These are phyloP conservation scores for Hipposideros armiger DNA, from an alignment of 2,113 vertebrate genomes.

Conservation along the genomic window DNA sequence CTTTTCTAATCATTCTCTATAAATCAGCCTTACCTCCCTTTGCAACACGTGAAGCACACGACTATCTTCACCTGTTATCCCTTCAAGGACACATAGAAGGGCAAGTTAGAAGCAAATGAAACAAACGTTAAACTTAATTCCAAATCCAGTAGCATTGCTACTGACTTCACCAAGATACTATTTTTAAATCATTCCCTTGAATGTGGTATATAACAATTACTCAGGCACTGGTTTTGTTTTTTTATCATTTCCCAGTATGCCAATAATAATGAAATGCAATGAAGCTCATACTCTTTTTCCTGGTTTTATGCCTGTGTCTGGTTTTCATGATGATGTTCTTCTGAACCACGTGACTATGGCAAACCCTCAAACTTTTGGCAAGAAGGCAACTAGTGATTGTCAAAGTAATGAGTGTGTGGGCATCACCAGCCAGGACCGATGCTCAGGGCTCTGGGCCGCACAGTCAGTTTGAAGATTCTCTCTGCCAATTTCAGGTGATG, in stretches of 20 bases:
- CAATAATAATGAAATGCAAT: background rate
- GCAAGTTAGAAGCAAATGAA: background rate
- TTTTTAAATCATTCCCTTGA: background rate
- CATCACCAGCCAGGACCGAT: background rate
- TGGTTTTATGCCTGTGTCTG: background rate
- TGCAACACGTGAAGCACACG: background rate
- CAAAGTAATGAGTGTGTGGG: rapidly evolving
- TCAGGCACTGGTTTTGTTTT: background rate
- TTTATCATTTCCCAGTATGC: background rate
- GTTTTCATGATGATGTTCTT: background rate
- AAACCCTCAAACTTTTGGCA: background rate
- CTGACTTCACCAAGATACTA: background rate
- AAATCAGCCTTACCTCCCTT: background rate
- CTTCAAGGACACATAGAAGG: background rate
- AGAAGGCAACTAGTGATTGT: background rate
- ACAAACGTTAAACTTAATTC: background rate
- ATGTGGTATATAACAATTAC: background rate
- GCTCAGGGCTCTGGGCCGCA: rapidly evolving
- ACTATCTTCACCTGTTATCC: background rate
- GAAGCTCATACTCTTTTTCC: background rate
- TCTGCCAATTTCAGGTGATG: background rate
- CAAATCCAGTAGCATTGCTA: background rate
- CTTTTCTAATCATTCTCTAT: background rate
- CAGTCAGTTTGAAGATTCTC: background rate
- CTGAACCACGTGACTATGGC: background rate